Evolutionary conservation across 1,140 invertebrate genomes (phyloP).

Genomic region (Sminthurides bifidus): DNA sequence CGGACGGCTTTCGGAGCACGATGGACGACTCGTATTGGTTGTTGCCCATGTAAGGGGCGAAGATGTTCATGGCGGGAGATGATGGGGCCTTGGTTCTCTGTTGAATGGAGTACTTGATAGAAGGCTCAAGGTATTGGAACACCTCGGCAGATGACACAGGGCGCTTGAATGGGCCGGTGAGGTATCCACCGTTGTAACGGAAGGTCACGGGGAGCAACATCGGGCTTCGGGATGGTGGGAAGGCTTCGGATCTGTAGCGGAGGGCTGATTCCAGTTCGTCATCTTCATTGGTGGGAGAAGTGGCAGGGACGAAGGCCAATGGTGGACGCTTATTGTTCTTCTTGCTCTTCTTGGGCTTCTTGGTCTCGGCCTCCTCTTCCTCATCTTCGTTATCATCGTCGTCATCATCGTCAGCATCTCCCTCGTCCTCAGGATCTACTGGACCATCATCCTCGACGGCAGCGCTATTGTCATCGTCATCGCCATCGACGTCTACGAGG

Average conservation of each 20-base stretch:
- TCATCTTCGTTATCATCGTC: conserved; percentile 12
- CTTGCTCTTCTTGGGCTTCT: neutral
- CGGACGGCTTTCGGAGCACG: neutral
- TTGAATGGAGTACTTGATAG: no score
- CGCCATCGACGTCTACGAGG: no score
- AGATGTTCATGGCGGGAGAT: conserved; percentile 6
- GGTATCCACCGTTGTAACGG: neutral
- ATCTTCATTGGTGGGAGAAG: conserved; percentile 4
- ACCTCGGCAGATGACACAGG: conserved; percentile 1
- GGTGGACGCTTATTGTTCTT: neutral
- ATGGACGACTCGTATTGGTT: conserved; percentile 8
- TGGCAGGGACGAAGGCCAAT: conserved; percentile 6
- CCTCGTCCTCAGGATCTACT: conserved; percentile 4
- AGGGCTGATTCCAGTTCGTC: neutral
- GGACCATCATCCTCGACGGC: neutral
- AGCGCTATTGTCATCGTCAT: no score
- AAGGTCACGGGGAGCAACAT: conserved; percentile 19
- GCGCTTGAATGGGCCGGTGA: neutral
- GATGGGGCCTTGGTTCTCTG: neutral
- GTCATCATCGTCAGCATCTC: conserved; percentile 7
- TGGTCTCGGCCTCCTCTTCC: conserved; percentile 17
- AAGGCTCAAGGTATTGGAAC: neutral
- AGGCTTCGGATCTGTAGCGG: conserved; percentile 6
- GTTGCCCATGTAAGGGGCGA: conserved; percentile 10
- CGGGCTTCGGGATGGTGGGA: conserved; percentile 27